These are phyloP conservation scores for Notothenia rossii DNA, from an alignment of 2,113 vertebrate genomes.

Conservation along the genomic window DNA sequence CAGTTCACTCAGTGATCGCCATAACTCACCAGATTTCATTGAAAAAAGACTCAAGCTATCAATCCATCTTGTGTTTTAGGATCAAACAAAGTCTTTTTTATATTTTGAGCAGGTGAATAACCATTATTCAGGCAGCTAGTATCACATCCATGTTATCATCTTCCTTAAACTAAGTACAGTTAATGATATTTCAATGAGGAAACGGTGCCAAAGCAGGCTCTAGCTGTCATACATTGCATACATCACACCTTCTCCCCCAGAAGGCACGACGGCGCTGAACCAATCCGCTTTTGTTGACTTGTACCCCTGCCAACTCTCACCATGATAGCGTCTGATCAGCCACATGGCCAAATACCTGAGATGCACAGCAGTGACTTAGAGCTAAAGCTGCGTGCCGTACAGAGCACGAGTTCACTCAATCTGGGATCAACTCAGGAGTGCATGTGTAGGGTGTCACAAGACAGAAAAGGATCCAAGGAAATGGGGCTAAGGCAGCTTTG, in stretches of 20 bases:
- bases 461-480: too few relatives aligned
- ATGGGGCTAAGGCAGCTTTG: too few relatives aligned
- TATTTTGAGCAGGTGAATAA: conserved; percentile 12
- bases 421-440: not conserved
- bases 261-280: conserved; percentile 64
- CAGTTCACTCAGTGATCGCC: conserved; percentile 52
- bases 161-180: conserved; percentile 48
- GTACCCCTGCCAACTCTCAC: conserved; percentile 69
- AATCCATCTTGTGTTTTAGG: not conserved
- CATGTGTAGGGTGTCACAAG: not conserved
- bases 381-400: not conserved
- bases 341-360: conserved; percentile 61
- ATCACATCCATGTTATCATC: not conserved
- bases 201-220: conserved; percentile 25
- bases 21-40: conserved; percentile 30
- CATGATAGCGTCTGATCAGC: conserved; percentile 59
- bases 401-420: not conserved
- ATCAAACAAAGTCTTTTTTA: not conserved
- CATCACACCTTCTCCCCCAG: conserved; percentile 7
- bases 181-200: conserved; percentile 52
- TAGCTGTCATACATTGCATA: conserved; percentile 34
- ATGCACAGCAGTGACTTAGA: not conserved
- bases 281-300: conserved; percentile 70
- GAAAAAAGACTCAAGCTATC: not conserved
- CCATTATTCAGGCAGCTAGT: not conserved